Evolutionary conservation across 23 tunicate genomes (phyloP).

Genomic region (Botrylloides violaceus): DNA sequence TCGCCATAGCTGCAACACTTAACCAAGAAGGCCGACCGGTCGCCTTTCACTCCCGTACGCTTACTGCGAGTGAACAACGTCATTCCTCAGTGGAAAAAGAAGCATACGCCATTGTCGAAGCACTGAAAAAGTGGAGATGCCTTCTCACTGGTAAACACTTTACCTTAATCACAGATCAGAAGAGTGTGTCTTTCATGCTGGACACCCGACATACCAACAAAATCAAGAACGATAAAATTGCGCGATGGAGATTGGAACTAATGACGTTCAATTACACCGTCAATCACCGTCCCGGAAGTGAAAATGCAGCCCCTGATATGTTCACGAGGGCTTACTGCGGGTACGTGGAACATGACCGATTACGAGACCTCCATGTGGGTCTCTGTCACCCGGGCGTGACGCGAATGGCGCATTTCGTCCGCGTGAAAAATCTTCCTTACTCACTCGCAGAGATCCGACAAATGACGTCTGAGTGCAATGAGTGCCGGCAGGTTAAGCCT

Average conservation of each 20-base stretch:
- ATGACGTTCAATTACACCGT: constrained; percentile 17
- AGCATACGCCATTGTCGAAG: constrained; percentile 35
- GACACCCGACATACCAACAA: constrained; percentile 13
- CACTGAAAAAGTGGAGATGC: constrained; percentile 32
- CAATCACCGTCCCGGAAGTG: constrained; percentile 17
- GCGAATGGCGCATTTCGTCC: too few relatives aligned
- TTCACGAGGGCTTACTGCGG: constrained; percentile 22
- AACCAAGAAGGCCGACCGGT: constrained; percentile 36
- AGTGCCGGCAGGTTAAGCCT: too few relatives aligned
- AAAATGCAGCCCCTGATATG: constrained; percentile 23
- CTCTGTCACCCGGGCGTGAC: too few relatives aligned
- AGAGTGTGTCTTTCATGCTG: constrained; percentile 34
- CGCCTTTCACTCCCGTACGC: constrained; percentile 16
- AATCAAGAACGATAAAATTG: constrained; percentile 32
- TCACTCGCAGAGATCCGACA: too few relatives aligned
- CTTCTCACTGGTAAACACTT: constrained; percentile 18
- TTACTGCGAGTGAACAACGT: constrained; percentile 4
- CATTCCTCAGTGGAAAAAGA: constrained; percentile 41
- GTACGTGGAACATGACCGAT: too few relatives aligned
- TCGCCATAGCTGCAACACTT: constrained; percentile 19
- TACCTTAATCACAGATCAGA: constrained; percentile 30
- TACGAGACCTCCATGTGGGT: too few relatives aligned
- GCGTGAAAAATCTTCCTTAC: too few relatives aligned
- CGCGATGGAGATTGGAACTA: constrained; percentile 25
- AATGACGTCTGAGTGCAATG: too few relatives aligned